Percentiles rank a stretch among this genome's conserved stretches.
These are phyloP conservation scores for Anolis sagrei DNA, from an alignment of 2,113 vertebrate species.

Conservation along the genomic window DNA sequence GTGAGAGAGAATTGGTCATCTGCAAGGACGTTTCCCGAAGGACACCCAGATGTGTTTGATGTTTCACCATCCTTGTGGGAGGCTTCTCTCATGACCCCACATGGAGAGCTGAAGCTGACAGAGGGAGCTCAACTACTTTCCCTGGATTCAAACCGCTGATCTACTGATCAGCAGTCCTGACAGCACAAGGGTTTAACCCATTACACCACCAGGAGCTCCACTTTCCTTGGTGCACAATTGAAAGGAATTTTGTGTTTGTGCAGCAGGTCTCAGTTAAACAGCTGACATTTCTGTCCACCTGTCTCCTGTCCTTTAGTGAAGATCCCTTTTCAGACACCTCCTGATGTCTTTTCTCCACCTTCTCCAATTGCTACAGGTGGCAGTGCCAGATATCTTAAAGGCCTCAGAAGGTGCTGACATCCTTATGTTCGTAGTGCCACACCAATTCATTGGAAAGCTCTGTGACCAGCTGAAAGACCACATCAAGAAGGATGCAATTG, in stretches of 20 bases:
- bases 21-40: background rate
- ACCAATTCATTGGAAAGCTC: conserved; percentile 89
- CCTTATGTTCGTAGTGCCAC: conserved; percentile 94
- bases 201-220: no score
- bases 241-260: background rate
- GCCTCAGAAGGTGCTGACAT: conserved; percentile 87
- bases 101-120: no score
- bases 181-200: no score
- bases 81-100: no score
- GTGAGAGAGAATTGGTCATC: no score
- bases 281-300: background rate
- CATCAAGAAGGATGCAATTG: conserved; percentile 86
- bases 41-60: no score
- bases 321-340: background rate
- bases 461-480: conserved; percentile 93
- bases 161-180: no score
- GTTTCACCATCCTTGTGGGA: no score
- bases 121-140: no score
- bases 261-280: background rate
- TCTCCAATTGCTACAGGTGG: conserved; percentile 76
- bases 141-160: no score
- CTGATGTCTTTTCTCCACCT: background rate
- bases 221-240: background rate
- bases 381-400: conserved; percentile 88
- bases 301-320: background rate